Conservation (phyloP, 1,140 invertebrate genomes). For the Drosophila triauraria region DNA sequence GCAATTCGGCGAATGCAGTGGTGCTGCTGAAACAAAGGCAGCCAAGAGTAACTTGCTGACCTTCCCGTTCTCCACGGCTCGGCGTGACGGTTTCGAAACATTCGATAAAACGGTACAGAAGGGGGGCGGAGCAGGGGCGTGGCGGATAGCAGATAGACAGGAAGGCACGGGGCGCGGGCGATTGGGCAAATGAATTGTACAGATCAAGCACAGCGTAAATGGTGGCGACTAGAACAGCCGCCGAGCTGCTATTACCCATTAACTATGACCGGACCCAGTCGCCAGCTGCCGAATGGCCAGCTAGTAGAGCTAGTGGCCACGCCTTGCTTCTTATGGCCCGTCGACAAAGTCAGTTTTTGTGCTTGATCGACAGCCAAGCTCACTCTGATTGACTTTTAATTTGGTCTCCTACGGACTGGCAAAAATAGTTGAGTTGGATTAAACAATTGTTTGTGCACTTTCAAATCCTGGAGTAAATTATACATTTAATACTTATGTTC, state of each 20-base stretch:
- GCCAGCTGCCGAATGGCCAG: slow-evolving; percentile 2
- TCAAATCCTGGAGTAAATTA: slow-evolving; percentile 7
- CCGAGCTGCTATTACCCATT: slow-evolving; percentile 22
- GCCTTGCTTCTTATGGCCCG: slow-evolving; percentile 25
- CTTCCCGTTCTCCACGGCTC: slow-evolving; percentile 59
- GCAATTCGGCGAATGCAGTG: slow-evolving; percentile 23
- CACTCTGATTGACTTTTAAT: slow-evolving; percentile 35
- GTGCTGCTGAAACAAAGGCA: slow-evolving; percentile 19
- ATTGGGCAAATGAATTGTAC: slow-evolving; percentile 15
- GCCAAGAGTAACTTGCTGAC: slow-evolving; percentile 56
- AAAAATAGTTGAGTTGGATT: slow-evolving; percentile 5
- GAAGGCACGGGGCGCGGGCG: slow-evolving; percentile 2
- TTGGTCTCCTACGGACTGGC: background rate
- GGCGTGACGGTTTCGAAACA: slow-evolving; percentile 67
- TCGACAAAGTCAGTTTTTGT: slow-evolving; percentile 8
- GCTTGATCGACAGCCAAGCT: slow-evolving; percentile 10
- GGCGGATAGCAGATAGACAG: background rate
- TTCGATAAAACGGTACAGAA: slow-evolving; percentile 20
- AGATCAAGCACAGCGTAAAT: slow-evolving; percentile 23
- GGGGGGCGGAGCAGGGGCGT: slow-evolving; percentile 8
- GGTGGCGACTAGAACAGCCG: slow-evolving; percentile 35
- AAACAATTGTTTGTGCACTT: slow-evolving; percentile 13
- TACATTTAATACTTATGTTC: background rate
- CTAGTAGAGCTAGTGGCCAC: slow-evolving; percentile 18
- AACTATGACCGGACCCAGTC: slow-evolving; percentile 23